These are phyloP conservation scores for Alectura lathami DNA, from an alignment of 2,113 vertebrate genomes.

Conservation along the genomic window DNA sequence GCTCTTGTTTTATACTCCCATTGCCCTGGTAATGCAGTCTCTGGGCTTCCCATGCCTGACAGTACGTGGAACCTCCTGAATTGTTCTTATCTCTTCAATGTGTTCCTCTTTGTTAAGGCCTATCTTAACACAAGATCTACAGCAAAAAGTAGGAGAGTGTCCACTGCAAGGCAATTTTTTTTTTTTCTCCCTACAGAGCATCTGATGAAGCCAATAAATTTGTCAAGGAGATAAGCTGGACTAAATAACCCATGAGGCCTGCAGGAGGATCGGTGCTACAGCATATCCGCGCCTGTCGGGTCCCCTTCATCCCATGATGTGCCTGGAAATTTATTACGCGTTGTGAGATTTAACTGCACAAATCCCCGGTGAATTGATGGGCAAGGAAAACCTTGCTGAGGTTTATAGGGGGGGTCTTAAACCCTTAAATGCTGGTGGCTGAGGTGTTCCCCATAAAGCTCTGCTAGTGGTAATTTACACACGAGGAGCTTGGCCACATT, in stretches of 20 bases:
- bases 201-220: background rate
- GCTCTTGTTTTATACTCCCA: background rate
- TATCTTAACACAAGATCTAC: background rate
- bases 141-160: background rate
- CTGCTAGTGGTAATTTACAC: background rate
- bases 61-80: accelerated
- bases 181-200: background rate
- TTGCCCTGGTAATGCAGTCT: background rate
- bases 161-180: background rate
- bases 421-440: background rate
- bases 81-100: background rate
- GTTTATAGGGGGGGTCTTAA: slow-evolving; percentile 8
- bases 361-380: background rate
- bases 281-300: accelerated
- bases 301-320: background rate
- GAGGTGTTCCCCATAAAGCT: accelerated
- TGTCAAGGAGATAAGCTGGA: background rate
- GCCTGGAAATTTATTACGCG: background rate
- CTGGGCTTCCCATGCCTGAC: background rate
- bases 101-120: background rate
- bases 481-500: accelerated
- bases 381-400: background rate
- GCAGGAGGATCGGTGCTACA: background rate
- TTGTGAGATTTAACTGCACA: background rate
- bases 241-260: background rate